Conservation (phyloP, 2,113 vertebrate species). For the Galeopterus variegatus region DNA sequence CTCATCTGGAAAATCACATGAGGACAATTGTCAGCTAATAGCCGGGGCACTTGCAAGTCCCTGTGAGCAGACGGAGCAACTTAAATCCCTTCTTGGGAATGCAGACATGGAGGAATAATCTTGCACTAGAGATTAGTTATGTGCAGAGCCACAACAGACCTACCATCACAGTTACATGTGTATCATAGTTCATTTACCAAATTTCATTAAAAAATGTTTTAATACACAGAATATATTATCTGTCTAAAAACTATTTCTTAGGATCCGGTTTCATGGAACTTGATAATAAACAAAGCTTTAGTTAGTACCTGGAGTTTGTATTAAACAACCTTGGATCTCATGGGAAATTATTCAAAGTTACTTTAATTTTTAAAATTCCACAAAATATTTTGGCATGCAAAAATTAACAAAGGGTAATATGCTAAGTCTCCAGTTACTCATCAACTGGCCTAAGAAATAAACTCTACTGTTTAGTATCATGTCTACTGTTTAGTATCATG, state of each 20-base stretch:
- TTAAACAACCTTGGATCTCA: background rate
- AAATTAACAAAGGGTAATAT: background rate
- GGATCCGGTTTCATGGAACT: background rate
- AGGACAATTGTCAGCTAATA: background rate
- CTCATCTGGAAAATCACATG: background rate
- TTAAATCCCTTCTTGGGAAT: background rate
- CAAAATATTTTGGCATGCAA: background rate
- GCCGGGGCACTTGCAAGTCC: no score
- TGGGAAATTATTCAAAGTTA: background rate
- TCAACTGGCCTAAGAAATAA: background rate
- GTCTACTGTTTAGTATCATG: no score
- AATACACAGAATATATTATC: background rate
- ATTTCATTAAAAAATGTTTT: background rate
- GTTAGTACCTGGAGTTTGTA: background rate
- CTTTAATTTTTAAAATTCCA: background rate
- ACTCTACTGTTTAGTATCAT: background rate
- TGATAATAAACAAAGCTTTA: background rate
- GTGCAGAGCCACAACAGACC: no score
- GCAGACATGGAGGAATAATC: no score
- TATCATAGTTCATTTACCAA: no score
- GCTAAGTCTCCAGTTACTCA: background rate
- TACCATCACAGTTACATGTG: background rate
- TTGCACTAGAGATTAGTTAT: background rate
- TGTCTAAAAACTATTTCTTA: background rate
- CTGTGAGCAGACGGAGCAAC: background rate